Evolutionary conservation across 1,140 invertebrate genomes (phyloP).

Genomic region (Ectropis grisescens): DNA sequence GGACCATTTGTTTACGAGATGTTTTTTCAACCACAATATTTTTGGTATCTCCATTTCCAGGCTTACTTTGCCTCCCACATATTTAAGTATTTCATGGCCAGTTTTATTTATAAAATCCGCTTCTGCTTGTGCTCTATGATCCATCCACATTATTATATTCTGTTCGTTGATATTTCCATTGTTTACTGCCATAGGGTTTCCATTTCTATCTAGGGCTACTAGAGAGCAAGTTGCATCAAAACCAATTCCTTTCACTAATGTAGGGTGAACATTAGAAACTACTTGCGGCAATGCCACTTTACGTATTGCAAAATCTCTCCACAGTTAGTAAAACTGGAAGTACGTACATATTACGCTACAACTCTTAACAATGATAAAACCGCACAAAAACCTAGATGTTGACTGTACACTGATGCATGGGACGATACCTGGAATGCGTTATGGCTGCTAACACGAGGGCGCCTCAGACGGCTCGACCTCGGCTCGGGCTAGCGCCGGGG

Average conservation of each 20-base stretch:
- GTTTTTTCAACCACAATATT: slow-evolving; percentile 93
- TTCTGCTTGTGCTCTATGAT: slow-evolving; percentile 89
- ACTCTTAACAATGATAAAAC: too few relatives aligned
- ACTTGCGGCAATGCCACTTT: too few relatives aligned
- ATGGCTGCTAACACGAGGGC: too few relatives aligned
- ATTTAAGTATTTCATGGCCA: slow-evolving; percentile 82
- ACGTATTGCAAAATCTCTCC: too few relatives aligned
- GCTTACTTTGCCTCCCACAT: slow-evolving; percentile 93
- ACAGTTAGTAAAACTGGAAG: too few relatives aligned
- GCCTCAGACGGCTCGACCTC: too few relatives aligned
- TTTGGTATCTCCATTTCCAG: slow-evolving; percentile 97
- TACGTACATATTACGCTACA: too few relatives aligned
- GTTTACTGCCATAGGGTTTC: slow-evolving; percentile 82
- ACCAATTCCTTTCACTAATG: slow-evolving; percentile 85
- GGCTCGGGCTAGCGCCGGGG: too few relatives aligned
- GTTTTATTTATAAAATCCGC: slow-evolving; percentile 86
- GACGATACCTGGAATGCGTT: too few relatives aligned
- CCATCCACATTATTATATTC: slow-evolving; percentile 98
- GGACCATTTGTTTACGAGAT: slow-evolving; percentile 77
- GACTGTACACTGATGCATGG: too few relatives aligned
- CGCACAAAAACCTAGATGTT: too few relatives aligned
- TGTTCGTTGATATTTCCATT: slow-evolving; percentile 78
- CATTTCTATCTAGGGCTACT: slow-evolving; percentile 82
- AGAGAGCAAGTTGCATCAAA: slow-evolving; percentile 98
- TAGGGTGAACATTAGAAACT: slow-evolving; percentile 67